Percentiles rank a stretch among this genome's conserved stretches.
Evolutionary conservation across 2,113 vertebrate genomes (phyloP).

Genomic region (Cromileptes altivelis): DNA sequence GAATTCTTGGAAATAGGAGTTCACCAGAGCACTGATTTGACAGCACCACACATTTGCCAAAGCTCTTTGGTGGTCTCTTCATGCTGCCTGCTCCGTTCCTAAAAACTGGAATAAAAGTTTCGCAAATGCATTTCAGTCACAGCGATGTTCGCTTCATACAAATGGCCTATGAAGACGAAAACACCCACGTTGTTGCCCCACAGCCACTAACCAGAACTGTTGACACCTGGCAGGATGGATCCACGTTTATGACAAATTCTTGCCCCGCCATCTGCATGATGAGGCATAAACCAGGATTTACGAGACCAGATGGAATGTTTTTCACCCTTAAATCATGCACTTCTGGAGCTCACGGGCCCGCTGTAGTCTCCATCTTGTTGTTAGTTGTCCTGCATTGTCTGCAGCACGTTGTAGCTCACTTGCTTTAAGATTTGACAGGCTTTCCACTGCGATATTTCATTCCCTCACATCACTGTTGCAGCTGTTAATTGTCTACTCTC

Average conservation of each 20-base stretch:
- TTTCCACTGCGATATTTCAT: conserved; percentile 15
- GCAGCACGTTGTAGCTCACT: neutral
- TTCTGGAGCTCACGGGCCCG: conserved; percentile 21
- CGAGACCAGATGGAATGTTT: conserved; percentile 54
- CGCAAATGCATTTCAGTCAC: conserved; percentile 38
- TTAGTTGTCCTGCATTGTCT: neutral
- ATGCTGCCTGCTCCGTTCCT: conserved; percentile 5
- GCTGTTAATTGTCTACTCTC: conserved; percentile 16
- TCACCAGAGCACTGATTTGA: conserved; percentile 23
- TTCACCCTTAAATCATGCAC: conserved; percentile 60
- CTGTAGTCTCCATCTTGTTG: conserved; percentile 18
- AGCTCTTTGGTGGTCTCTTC: conserved; percentile 13
- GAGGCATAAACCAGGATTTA: conserved; percentile 68
- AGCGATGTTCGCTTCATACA: conserved; percentile 37
- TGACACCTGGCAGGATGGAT: conserved; percentile 63
- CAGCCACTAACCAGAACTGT: conserved; percentile 35
- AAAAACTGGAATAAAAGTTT: conserved; percentile 5
- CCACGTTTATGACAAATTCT: conserved; percentile 57
- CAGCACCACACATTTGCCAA: conserved; percentile 4
- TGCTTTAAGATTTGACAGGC: conserved; percentile 19
- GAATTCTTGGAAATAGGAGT: conserved; percentile 16
- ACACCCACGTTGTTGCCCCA: conserved; percentile 28
- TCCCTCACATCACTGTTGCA: neutral
- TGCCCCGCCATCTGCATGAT: conserved; percentile 62
- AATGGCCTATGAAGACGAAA: conserved; percentile 48